Conservation (phyloP, 1,140 invertebrate species). For the Apocrypta bakeri region DNA sequence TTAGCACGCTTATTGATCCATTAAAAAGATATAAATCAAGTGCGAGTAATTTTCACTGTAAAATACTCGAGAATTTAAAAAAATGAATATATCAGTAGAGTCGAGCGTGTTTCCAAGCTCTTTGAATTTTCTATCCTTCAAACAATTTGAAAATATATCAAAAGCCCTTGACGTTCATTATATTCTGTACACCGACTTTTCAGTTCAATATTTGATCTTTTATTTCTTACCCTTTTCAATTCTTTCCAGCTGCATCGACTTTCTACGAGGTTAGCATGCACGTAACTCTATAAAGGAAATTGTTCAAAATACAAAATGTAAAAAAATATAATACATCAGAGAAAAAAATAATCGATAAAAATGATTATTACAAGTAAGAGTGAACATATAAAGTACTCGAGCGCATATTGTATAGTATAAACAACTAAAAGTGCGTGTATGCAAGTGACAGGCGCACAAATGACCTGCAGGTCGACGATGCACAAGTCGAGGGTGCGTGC, state of each 20-base stretch:
- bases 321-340: no score
- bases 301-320: no score
- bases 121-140: not conserved
- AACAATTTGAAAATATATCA: not conserved
- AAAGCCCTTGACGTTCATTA: not conserved
- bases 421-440: conserved; percentile 34
- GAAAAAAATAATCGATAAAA: no score
- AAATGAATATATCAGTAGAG: not conserved
- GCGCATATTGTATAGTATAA: no score
- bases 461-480: conserved; percentile 39
- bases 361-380: no score
- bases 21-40: no score
- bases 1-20: no score
- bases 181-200: not conserved
- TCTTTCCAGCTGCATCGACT: not conserved
- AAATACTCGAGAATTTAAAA: not conserved
- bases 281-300: not conserved
- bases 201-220: not conserved
- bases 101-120: not conserved
- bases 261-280: not conserved
- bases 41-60: no score
- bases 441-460: conserved; percentile 45
- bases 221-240: not conserved
- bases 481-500: conserved; percentile 11
- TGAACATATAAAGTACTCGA: no score